These are phyloP conservation scores for Wasmannia auropunctata DNA, from an alignment of 1,140 invertebrate species.

Conservation along the genomic window DNA sequence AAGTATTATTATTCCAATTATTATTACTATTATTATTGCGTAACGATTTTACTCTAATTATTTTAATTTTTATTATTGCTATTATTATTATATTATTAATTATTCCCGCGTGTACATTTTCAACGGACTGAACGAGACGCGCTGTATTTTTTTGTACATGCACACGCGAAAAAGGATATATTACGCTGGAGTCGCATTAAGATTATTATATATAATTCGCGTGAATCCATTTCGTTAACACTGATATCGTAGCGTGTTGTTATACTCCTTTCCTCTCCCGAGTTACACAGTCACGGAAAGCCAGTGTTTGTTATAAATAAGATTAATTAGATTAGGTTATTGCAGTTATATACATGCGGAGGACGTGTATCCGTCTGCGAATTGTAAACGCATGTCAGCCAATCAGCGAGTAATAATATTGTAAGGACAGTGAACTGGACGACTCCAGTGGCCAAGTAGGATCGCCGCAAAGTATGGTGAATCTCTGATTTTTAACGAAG, in stretches of 20 bases:
- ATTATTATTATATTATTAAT: slow-evolving; percentile 59
- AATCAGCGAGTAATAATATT: slow-evolving; percentile 60
- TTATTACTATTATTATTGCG: slow-evolving; percentile 61
- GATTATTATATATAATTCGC: slow-evolving; percentile 57
- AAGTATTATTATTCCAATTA: slow-evolving; percentile 61
- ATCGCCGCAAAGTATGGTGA: slow-evolving; percentile 26
- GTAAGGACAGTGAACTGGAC: slow-evolving; percentile 62
- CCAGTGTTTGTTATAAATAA: slow-evolving; percentile 78
- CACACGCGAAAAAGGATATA: slow-evolving; percentile 11
- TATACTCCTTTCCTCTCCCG: slow-evolving; percentile 73
- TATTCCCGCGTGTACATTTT: slow-evolving; percentile 65
- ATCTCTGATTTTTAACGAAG: slow-evolving; percentile 4
- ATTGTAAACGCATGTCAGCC: slow-evolving; percentile 53
- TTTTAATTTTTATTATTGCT: slow-evolving; percentile 42
- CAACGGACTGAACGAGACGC: slow-evolving; percentile 64
- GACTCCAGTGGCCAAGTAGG: slow-evolving; percentile 55
- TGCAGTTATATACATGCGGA: slow-evolving; percentile 57
- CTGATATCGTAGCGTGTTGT: slow-evolving; percentile 59
- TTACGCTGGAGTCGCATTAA: slow-evolving; percentile 39
- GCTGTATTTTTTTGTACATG: slow-evolving; percentile 65
- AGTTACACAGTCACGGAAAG: slow-evolving; percentile 72
- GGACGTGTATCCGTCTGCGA: slow-evolving; percentile 54
- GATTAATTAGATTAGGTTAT: slow-evolving; percentile 73
- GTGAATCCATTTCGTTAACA: slow-evolving; percentile 58
- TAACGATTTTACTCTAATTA: slow-evolving; percentile 32